Conservation (phyloP, 2,797 vertebrate species). For the Muscicapa striata region DNA sequence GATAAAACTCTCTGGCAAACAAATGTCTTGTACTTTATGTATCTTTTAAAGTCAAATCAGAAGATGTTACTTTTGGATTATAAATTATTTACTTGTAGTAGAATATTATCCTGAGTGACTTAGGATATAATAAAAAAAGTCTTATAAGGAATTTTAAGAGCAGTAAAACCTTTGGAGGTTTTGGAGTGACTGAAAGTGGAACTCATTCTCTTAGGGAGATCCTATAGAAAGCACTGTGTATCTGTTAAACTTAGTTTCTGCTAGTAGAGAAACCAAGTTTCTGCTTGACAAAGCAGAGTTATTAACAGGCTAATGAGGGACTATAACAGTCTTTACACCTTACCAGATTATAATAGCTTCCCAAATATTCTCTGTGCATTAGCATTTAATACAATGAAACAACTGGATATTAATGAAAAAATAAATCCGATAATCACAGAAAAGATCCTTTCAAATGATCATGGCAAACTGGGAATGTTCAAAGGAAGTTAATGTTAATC, state of each 20-base stretch:
- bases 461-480: neutral
- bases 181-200: neutral
- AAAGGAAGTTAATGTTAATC: neutral
- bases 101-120: neutral
- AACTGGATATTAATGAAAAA: neutral
- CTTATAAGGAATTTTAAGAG: neutral
- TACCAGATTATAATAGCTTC: neutral
- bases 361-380: neutral
- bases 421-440: neutral
- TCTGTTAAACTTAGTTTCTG: neutral
- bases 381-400: neutral
- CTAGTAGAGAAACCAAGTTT: neutral
- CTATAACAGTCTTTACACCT: neutral
- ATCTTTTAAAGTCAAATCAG: neutral
- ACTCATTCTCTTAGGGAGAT: rapidly evolving
- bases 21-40: neutral
- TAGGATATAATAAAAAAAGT: neutral
- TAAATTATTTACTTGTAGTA: neutral
- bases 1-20: neutral
- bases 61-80: neutral
- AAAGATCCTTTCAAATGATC: neutral
- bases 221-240: neutral
- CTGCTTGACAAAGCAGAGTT: neutral
- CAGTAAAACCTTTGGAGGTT: neutral
- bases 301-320: neutral